These are phyloP conservation scores for Pseudomyrmex cubaensis DNA, from an alignment of 1,140 invertebrate genomes.

Conservation along the genomic window DNA sequence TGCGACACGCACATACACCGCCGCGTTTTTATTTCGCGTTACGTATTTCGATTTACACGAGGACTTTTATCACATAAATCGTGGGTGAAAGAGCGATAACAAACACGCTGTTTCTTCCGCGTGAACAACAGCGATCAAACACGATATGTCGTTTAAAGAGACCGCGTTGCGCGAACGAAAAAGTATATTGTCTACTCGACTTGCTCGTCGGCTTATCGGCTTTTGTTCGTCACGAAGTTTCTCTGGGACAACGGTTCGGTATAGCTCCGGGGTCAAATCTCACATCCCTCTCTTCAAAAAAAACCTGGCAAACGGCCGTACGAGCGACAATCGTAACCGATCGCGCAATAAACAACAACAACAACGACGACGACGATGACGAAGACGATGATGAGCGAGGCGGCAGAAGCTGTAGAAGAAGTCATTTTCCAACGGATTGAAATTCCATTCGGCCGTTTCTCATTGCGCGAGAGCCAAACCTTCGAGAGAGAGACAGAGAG, in stretches of 20 bases:
- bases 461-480: constrained; percentile 35
- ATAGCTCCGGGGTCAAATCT: constrained; percentile 29
- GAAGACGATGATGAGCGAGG: neutral
- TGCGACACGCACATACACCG: neutral
- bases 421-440: constrained; percentile 65
- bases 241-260: constrained; percentile 36
- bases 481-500: too few species aligned
- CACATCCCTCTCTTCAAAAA: neutral
- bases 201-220: constrained; percentile 3
- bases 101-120: constrained; percentile 5
- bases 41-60: neutral
- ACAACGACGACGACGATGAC: neutral
- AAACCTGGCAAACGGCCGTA: constrained; percentile 36
- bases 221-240: neutral
- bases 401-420: constrained; percentile 35
- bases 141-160: too few species aligned
- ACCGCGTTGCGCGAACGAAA: too few species aligned
- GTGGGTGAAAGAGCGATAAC: too few species aligned
- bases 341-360: neutral
- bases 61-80: neutral
- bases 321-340: constrained; percentile 5
- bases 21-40: too few species aligned
- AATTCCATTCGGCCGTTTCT: constrained; percentile 62
- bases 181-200: neutral
- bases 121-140: constrained; percentile 27